A percentile compares a stretch with the other conserved stretches of the same genome.
Conservation (phyloP, 2,888 invertebrate species). For the Steinernema scapterisci region DNA sequence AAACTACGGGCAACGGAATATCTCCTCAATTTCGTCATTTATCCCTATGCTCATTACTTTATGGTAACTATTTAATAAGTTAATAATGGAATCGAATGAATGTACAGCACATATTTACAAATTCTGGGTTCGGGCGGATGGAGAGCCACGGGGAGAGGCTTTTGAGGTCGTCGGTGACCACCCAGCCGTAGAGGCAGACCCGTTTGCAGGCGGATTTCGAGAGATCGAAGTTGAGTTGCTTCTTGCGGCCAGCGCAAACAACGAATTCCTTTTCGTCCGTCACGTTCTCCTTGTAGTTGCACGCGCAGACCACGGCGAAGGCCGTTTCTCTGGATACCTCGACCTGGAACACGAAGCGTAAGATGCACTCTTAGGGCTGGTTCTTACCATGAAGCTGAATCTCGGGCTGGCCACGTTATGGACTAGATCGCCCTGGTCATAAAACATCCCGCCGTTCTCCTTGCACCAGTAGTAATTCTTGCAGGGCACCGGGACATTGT, state of each 20-base stretch:
- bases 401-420: not conserved
- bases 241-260: not conserved
- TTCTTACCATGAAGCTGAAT: not conserved
- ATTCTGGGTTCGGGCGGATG: not conserved
- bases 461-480: not conserved
- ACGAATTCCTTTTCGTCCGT: not conserved
- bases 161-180: not conserved
- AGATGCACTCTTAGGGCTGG: no score
- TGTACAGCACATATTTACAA: not conserved
- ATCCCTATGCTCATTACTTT: constrained; percentile 65
- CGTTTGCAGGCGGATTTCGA: constrained; percentile 13
- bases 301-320: not conserved
- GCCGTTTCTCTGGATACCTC: not conserved
- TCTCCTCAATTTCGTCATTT: constrained; percentile 58
- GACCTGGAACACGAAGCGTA: not conserved
- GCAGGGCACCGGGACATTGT: not conserved
- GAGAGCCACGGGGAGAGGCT: constrained; percentile 4
- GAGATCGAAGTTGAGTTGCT: not conserved
- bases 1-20: constrained; percentile 46
- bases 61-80: constrained; percentile 58
- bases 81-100: not conserved
- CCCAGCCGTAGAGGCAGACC: constrained; percentile 5
- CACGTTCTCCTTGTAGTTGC: not conserved
- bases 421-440: not conserved
- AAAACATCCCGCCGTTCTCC: not conserved